These are phyloP conservation scores for Chloroceryle aenea DNA, from an alignment of 2,113 vertebrate genomes.

Conservation along the genomic window DNA sequence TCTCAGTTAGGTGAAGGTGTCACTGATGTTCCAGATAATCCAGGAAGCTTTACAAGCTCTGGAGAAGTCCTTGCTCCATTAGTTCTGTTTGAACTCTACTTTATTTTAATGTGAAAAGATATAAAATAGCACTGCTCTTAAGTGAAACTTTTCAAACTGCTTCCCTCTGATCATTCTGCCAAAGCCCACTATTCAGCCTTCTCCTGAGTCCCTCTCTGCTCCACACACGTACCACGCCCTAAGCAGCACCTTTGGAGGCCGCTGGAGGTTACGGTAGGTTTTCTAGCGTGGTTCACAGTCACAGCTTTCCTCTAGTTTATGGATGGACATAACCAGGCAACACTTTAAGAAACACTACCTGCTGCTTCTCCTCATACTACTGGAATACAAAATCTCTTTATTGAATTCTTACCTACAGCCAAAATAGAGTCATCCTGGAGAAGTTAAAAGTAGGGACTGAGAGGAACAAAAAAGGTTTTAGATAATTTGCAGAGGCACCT, in stretches of 20 bases:
- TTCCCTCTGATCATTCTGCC: neutral
- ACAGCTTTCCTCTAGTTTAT: neutral
- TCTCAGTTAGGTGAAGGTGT: neutral
- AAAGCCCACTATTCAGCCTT: neutral
- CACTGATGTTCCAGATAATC: neutral
- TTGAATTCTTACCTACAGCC: neutral
- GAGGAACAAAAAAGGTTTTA: neutral
- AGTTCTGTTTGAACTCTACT: neutral
- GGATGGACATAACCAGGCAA: neutral
- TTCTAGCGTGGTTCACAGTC: neutral
- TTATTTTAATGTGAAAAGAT: neutral
- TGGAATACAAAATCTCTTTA: neutral
- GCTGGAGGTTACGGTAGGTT: neutral
- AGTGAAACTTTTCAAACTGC: neutral
- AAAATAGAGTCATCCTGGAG: neutral
- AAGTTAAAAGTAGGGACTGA: neutral
- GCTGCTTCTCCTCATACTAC: neutral
- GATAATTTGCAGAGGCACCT: neutral
- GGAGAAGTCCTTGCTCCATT: neutral
- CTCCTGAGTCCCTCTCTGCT: neutral
- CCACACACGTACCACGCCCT: neutral
- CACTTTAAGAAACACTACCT: neutral
- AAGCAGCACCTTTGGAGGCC: accelerated
- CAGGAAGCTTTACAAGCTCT: neutral
- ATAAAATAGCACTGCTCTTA: neutral